A percentile compares a stretch with the other conserved stretches of the same genome.
Evolutionary conservation across 2,888 invertebrate species (phyloP).

Genomic region (Drosophila kambysellisi): DNA sequence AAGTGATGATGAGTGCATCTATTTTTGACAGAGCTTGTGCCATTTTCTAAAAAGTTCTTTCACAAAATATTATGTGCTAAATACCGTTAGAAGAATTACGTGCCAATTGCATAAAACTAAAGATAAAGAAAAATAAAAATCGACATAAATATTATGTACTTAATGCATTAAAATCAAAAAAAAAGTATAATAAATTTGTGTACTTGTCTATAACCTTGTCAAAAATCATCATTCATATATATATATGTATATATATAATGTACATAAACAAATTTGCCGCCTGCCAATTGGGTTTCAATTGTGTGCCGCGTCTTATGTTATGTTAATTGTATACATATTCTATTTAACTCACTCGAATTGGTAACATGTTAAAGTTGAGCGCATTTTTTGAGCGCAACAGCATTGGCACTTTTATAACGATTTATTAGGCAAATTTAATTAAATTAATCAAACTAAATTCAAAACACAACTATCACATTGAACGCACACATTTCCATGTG

Average conservation of each 20-base stretch:
- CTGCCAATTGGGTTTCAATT: constrained; percentile 39
- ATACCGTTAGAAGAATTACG: neutral
- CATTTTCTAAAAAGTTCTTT: constrained; percentile 22
- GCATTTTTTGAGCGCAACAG: constrained; percentile 34
- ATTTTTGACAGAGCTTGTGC: constrained; percentile 47
- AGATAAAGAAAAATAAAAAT: too few species aligned
- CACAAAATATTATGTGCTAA: constrained; percentile 2
- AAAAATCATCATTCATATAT: neutral
- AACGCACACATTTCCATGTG: constrained; percentile 29
- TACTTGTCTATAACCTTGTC: constrained; percentile 23
- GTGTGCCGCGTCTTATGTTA: constrained; percentile 6
- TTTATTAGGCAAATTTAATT: constrained; percentile 33
- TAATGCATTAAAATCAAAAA: constrained; percentile 8
- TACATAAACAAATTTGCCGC: constrained; percentile 7
- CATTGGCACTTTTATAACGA: constrained; percentile 25
- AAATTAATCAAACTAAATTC: constrained; percentile 15
- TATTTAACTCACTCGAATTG: constrained; percentile 47
- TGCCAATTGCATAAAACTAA: neutral
- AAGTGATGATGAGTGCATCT: constrained; percentile 19
- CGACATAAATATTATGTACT: too few species aligned
- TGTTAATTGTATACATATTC: neutral
- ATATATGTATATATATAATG: neutral
- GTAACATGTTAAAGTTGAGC: constrained; percentile 37
- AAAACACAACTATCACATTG: constrained; percentile 1
- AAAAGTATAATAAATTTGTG: neutral